Evolutionary conservation across 2,797 vertebrate species (phyloP).

Genomic region (Tragopan temminckii): DNA sequence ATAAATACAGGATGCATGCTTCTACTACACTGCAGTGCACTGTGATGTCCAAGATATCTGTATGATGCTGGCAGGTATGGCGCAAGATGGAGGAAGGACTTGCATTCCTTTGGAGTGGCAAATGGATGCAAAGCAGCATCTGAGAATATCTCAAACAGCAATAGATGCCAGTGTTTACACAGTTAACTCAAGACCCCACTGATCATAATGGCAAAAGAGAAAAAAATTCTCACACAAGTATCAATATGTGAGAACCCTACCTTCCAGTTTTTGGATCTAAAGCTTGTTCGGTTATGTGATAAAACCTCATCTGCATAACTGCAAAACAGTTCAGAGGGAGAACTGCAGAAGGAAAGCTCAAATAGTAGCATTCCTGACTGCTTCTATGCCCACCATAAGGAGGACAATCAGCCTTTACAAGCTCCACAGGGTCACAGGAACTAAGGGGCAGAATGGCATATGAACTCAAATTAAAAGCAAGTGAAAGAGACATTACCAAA

Average conservation of each 20-base stretch:
- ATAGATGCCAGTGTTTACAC: not conserved
- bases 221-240: not conserved
- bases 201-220: not conserved
- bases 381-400: not conserved
- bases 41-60: not conserved
- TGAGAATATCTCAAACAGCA: not conserved
- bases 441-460: not conserved
- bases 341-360: not conserved
- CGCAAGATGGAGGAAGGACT: not conserved
- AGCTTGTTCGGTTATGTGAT: not conserved
- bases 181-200: not conserved
- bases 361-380: not conserved
- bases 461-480: not conserved
- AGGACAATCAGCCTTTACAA: not conserved
- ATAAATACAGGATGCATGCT: not conserved
- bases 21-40: not conserved
- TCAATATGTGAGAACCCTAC: not conserved
- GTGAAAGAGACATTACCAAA: not conserved
- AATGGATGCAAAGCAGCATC: not conserved
- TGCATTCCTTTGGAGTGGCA: not conserved
- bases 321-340: not conserved
- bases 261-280: not conserved
- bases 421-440: not conserved
- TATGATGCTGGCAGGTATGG: not conserved
- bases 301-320: not conserved